A percentile compares a stretch with the other conserved stretches of the same genome.
These are phyloP conservation scores for Ictalurus punctatus DNA, from an alignment of 2,113 vertebrate genomes.

Conservation along the genomic window DNA sequence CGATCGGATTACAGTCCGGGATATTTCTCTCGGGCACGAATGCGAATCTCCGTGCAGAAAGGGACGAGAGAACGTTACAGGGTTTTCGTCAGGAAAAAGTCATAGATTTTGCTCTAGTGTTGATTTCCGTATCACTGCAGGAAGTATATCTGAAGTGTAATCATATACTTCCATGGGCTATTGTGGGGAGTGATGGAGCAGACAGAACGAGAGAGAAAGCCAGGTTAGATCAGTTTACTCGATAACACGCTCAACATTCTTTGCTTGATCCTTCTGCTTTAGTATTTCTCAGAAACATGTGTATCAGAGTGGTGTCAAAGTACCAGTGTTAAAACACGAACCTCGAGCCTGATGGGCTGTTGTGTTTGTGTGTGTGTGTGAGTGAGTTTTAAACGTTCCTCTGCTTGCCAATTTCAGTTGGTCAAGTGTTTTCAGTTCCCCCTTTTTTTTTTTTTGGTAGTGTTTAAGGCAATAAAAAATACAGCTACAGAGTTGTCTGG, in stretches of 20 bases:
- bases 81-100: not conserved
- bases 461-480: not conserved
- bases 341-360: not conserved
- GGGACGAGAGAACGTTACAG: not conserved
- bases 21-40: too few relatives aligned
- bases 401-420: slow-evolving; percentile 41
- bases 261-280: slow-evolving; percentile 27
- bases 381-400: slow-evolving; percentile 4
- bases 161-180: not conserved
- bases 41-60: too few relatives aligned
- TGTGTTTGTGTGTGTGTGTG: slow-evolving; percentile 11
- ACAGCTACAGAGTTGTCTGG: not conserved
- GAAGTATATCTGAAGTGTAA: not conserved
- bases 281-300: slow-evolving; percentile 10
- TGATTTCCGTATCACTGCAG: not conserved
- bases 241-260: slow-evolving; percentile 28
- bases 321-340: not conserved
- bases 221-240: slow-evolving; percentile 1
- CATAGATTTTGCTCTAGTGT: not conserved
- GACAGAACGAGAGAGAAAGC: slow-evolving; percentile 2
- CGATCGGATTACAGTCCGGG: not conserved
- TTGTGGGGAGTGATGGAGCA: not conserved
- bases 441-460: slow-evolving; percentile 14
- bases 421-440: slow-evolving; percentile 44
- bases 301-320: slow-evolving; percentile 15